phyloP scores from a whole-genome alignment of 2,797 vertebrate species.

The Phoebastria nigripes region DNA sequence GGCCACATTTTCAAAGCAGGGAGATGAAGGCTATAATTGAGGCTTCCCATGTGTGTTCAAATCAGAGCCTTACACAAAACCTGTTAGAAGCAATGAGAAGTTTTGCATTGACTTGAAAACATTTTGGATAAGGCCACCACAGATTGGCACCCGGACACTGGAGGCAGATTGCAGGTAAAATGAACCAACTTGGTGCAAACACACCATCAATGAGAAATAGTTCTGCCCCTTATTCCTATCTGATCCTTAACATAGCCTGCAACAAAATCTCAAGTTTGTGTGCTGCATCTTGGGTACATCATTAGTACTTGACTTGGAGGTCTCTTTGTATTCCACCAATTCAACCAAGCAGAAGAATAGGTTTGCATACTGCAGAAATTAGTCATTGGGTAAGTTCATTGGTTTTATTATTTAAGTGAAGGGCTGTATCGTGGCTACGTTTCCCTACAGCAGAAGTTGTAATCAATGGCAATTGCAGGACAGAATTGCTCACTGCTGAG shows the following conservation, averaged over 20 bases:
- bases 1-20: slow-evolving; percentile 1
- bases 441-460: background rate
- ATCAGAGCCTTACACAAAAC: background rate
- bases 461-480: background rate
- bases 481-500: background rate
- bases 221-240: background rate
- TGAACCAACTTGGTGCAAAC: background rate
- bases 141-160: background rate
- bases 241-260: background rate
- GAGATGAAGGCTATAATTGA: background rate
- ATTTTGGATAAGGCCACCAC: background rate
- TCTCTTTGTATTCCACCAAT: background rate
- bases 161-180: background rate
- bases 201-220: background rate
- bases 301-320: background rate
- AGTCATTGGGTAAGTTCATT: background rate
- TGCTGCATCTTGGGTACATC: background rate
- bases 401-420: background rate
- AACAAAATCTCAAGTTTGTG: background rate
- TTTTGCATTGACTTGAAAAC: slow-evolving; percentile 12
- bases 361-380: background rate
- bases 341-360: background rate
- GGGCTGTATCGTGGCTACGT: background rate
- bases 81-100: background rate
- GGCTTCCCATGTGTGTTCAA: background rate